These are phyloP conservation scores for Tinea semifulvella DNA, from an alignment of 2,888 invertebrate genomes.

Conservation along the genomic window DNA sequence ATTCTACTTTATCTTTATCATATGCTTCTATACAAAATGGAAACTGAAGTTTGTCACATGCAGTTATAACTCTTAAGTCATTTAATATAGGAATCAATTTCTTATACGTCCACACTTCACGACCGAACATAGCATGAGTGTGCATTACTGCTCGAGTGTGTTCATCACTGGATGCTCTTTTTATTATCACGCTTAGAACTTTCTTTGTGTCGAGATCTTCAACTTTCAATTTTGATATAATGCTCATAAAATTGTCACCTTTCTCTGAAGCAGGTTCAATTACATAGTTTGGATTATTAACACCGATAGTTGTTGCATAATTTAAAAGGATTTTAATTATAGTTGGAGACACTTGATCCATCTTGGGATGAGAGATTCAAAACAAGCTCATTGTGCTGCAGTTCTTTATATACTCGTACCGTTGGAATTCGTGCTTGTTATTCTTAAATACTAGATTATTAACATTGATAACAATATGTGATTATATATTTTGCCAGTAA, in stretches of 20 bases:
- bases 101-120: conserved; percentile 9
- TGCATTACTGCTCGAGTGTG: background rate
- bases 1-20: conserved; percentile 6
- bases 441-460: background rate
- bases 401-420: background rate
- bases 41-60: background rate
- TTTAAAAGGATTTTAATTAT: conserved; percentile 1
- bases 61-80: background rate
- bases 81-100: conserved; percentile 6
- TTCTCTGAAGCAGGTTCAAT: conserved; percentile 9
- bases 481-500: background rate
- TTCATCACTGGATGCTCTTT: conserved; percentile 4
- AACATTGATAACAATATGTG: background rate
- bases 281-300: background rate
- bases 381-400: background rate
- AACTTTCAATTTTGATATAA: conserved; percentile 8
- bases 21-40: background rate
- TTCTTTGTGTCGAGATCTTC: background rate
- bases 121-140: conserved; percentile 1
- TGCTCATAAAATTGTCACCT: conserved; percentile 13
- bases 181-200: conserved; percentile 3
- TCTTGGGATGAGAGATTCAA: background rate
- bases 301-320: conserved; percentile 6
- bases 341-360: background rate
- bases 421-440: background rate